Percentiles rank a stretch among this genome's conserved stretches.
Conservation (phyloP, 2,888 invertebrate genomes). For the Calameuta idolon region DNA sequence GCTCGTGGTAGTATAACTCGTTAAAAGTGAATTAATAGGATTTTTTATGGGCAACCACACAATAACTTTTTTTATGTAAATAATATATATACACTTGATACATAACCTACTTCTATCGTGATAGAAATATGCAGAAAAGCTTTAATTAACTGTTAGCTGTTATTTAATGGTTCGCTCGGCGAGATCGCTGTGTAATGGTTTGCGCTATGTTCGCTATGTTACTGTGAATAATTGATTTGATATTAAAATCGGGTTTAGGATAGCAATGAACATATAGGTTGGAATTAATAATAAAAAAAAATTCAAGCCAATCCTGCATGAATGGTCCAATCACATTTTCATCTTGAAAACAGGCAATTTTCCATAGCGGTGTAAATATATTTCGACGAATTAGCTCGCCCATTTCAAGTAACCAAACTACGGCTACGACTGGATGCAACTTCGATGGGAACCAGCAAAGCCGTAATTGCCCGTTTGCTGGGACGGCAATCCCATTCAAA, state of each 20-base stretch:
- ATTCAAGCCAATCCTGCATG: neutral
- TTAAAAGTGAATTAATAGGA: neutral
- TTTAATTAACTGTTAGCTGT: neutral
- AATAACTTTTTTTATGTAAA: neutral
- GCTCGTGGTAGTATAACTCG: neutral
- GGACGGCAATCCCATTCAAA: neutral
- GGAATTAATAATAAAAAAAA: neutral
- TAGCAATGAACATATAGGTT: neutral
- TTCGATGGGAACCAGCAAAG: neutral
- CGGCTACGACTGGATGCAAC: neutral
- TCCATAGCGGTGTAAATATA: neutral
- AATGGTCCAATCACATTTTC: neutral
- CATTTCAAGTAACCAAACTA: neutral
- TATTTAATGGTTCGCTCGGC: neutral
- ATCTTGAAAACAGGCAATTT: neutral
- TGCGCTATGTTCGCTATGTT: neutral
- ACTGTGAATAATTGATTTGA: neutral
- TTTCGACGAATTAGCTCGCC: neutral
- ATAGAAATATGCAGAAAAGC: neutral
- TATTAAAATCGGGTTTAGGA: neutral
- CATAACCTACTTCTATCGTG: neutral
- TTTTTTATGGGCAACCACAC: neutral
- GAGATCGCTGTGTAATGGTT: neutral
- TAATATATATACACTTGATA: neutral
- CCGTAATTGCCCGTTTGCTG: neutral